Evolutionary conservation across 35 echinoderm and acorn worm genomes (phyloP).

Genomic region (Diadema setosum): DNA sequence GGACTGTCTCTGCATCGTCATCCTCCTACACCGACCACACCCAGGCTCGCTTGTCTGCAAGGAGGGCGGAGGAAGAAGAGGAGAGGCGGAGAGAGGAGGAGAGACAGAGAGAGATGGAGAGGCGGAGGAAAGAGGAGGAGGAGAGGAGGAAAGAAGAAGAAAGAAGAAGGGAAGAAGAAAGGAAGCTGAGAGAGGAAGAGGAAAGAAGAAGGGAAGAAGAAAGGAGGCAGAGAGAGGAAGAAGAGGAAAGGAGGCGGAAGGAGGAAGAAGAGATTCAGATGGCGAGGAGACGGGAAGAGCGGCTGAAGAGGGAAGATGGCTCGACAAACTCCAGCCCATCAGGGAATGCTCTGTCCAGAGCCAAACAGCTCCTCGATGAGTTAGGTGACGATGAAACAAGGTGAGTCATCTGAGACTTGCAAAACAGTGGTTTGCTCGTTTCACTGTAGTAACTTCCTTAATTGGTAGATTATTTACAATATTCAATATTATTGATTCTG

Average conservation of each 20-base stretch:
- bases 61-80: neutral
- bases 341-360: neutral
- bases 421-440: too few relatives aligned
- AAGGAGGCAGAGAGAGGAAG: neutral
- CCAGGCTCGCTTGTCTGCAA: neutral
- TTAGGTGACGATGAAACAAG: neutral
- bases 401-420: too few relatives aligned
- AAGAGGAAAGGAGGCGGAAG: neutral
- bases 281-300: neutral
- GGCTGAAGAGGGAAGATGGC: neutral
- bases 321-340: neutral
- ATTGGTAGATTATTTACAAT: too few relatives aligned
- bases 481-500: too few relatives aligned
- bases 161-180: neutral
- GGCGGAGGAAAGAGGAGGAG: neutral
- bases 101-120: neutral
- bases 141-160: neutral
- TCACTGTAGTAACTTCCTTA: too few relatives aligned
- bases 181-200: neutral
- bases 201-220: neutral
- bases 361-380: neutral
- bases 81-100: neutral
- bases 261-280: neutral
- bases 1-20: neutral
- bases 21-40: neutral